phyloP scores from a whole-genome alignment of 2,797 vertebrate genomes.

The Emys orbicularis region DNA sequence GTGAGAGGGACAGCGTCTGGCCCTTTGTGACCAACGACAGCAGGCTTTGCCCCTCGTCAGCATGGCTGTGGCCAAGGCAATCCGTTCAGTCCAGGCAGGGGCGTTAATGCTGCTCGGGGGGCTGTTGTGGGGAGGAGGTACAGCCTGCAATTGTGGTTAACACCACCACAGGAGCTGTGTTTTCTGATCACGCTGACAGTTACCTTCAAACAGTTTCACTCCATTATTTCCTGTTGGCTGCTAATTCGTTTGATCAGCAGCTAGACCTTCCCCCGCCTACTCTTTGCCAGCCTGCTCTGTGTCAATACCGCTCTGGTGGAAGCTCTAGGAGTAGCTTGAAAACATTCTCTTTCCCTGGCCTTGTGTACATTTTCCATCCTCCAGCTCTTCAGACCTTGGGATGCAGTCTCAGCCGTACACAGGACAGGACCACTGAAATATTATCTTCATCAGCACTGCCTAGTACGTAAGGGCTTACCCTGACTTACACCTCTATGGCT shows the following conservation, averaged over 20 bases:
- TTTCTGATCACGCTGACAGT: background rate
- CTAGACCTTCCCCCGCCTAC: background rate
- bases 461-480: background rate
- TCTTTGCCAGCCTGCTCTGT: background rate
- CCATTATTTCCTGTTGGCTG: background rate
- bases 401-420: background rate
- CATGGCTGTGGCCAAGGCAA: background rate
- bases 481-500: background rate
- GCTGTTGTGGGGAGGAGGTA: background rate
- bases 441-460: background rate
- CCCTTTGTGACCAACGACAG: background rate
- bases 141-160: background rate
- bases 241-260: background rate
- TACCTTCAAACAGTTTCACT: background rate
- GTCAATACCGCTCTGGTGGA: background rate
- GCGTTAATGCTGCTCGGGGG: fast-evolving
- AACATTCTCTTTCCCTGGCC: background rate
- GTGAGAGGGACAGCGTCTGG: background rate
- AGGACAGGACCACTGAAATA: background rate
- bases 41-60: background rate
- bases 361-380: background rate
- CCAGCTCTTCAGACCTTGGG: background rate
- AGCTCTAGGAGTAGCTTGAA: background rate
- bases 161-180: background rate
- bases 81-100: background rate